phyloP scores from a whole-genome alignment of 2,113 vertebrate genomes.

The Theristicus caerulescens region DNA sequence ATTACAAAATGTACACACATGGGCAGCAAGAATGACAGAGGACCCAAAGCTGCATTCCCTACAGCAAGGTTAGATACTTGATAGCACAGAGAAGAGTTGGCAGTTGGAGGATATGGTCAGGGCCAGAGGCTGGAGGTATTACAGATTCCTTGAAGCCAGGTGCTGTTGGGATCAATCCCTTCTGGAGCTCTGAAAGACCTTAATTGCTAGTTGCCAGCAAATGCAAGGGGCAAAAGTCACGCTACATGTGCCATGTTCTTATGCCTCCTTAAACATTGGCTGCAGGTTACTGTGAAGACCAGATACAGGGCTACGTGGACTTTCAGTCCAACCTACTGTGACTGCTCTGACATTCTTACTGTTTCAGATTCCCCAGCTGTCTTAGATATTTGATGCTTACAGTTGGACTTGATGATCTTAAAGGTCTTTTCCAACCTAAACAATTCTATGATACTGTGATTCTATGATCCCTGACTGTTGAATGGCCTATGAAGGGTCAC shows the following conservation, averaged over 20 bases:
- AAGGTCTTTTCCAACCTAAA: too few species aligned
- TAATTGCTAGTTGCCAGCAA: background rate
- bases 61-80: background rate
- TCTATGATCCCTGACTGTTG: background rate
- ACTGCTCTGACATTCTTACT: background rate
- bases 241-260: background rate
- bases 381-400: background rate
- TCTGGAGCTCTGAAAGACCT: background rate
- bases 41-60: background rate
- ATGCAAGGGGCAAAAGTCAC: background rate
- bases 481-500: background rate
- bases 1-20: background rate
- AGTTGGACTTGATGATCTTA: too few species aligned
- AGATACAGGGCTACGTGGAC: background rate
- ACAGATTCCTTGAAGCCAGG: background rate
- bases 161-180: background rate
- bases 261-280: accelerated
- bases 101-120: background rate
- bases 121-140: background rate
- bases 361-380: background rate
- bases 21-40: background rate
- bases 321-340: background rate
- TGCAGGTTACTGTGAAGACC: background rate
- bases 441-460: too few species aligned
- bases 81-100: background rate